phyloP scores from a whole-genome alignment of 2,888 invertebrate genomes.

The Melanchra persicariae region DNA sequence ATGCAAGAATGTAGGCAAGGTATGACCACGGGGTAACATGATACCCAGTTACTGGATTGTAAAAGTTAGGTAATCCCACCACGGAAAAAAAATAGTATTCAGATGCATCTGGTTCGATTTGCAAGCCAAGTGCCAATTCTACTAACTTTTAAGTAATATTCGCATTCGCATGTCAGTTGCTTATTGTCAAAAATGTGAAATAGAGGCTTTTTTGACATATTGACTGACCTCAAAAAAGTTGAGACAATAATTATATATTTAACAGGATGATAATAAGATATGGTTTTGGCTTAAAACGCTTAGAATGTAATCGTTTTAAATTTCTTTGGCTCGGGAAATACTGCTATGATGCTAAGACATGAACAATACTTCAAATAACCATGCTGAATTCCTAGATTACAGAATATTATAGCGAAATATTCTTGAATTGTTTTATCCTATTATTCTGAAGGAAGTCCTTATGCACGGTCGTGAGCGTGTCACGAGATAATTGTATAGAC shows the following conservation, averaged over 20 bases:
- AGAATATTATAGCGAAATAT: constrained; percentile 1
- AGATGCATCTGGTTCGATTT: too few relatives aligned
- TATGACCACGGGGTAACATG: neutral
- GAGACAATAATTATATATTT: neutral
- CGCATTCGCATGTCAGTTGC: too few relatives aligned
- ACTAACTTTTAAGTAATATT: too few relatives aligned
- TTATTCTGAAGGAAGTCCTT: constrained; percentile 16
- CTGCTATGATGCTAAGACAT: neutral
- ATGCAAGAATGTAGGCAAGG: neutral
- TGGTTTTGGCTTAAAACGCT: neutral
- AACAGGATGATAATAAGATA: neutral
- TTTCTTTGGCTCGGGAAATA: neutral
- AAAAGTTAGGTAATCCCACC: rapidly evolving
- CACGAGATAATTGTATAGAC: constrained; percentile 22
- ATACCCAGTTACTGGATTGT: neutral
- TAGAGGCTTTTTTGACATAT: too few relatives aligned
- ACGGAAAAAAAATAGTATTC: neutral
- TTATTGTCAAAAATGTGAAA: too few relatives aligned
- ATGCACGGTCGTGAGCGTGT: constrained; percentile 37
- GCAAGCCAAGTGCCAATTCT: too few relatives aligned
- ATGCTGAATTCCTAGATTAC: constrained; percentile 10
- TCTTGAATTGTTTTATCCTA: constrained; percentile 18
- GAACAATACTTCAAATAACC: neutral
- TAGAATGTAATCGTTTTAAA: neutral
- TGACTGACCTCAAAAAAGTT: too few relatives aligned